Base-by-base conservation (phyloP, 2,888 invertebrate species). In the Cyrtodaria siliqua region DNA sequence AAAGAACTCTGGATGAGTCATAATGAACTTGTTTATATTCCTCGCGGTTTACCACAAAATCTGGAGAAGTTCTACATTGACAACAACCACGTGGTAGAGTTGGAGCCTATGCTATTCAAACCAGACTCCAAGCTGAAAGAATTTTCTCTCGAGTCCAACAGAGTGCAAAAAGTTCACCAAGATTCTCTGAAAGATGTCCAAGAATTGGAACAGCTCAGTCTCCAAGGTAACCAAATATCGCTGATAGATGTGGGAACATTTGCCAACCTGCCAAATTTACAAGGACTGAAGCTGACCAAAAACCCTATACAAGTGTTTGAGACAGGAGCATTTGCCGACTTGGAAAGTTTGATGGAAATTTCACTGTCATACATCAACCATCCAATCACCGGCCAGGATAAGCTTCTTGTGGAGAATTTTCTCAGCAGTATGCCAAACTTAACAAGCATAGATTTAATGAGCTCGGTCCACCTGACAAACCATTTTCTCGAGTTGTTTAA, bases 11-110 rank as follows among this genome's bases (percentile, higher is more conserved):
- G 96, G 87, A 94, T 98, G 72, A 87, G 86, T 53, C 95, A 96
- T 71, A 97, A 96, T 3, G 96, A 97, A 27, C 94, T 98, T 72
- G 95, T 95, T 83, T 95, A 96, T 91, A 96, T 98, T 75, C 98
- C 98, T 3, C 96, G 96, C 75, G 96, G 97, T 29, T 94, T 98
- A 82, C 97, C 97, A 53, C 86, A 82, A 75, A 97, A 97, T 16
- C 96, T 98, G 55, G 94, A 97, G 64, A 96, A 96, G 69, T 94
- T 98, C 12, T 95, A 96, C 76, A 94, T 97, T 33, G 95, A 89
- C 70, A 86, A 87, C 47, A 92, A 92, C 77, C 75, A 78, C n/a
- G 86, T 92, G 27, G 83, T 84, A 23, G 82, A 86, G 44, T 83
- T 91, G 14, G 86, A 88, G 60, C 63, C 59, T 20, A 78, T 79